Conservation (phyloP, 2,797 vertebrate species). For the Siniperca obscura region DNA sequence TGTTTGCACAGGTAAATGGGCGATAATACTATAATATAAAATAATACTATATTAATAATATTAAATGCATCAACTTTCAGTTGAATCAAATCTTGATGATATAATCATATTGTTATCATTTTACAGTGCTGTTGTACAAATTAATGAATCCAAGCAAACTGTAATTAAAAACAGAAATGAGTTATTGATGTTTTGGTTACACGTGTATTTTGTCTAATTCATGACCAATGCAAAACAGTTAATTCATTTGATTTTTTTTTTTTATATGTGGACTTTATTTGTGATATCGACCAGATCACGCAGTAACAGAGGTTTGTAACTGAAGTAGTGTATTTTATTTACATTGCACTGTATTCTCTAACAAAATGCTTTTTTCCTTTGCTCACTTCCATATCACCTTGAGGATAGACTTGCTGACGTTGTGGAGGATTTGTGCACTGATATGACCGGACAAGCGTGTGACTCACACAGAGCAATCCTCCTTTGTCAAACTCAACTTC, state of each 20-base stretch:
- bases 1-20: background rate
- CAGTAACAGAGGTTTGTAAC: background rate
- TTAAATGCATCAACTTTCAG: background rate
- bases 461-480: constrained; percentile 41
- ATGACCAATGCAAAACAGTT: background rate
- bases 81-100: background rate
- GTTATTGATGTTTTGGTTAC: background rate
- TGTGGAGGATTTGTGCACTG: constrained; percentile 12
- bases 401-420: constrained; percentile 23
- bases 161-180: background rate
- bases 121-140: background rate
- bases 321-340: background rate
- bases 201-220: background rate
- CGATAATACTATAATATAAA: background rate
- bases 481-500: constrained; percentile 23
- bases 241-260: background rate
- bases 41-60: too few species aligned
- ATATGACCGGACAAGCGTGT: constrained; percentile 28
- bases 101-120: background rate
- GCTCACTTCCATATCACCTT: constrained; percentile 22
- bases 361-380: background rate
- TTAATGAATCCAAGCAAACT: background rate
- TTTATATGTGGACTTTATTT: background rate
- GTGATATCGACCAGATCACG: too few species aligned
- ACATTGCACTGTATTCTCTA: background rate